phyloP scores from a whole-genome alignment of 30 jellyfish, hydroid and myxozoan genomes.

The Catostylus mosaicus region DNA sequence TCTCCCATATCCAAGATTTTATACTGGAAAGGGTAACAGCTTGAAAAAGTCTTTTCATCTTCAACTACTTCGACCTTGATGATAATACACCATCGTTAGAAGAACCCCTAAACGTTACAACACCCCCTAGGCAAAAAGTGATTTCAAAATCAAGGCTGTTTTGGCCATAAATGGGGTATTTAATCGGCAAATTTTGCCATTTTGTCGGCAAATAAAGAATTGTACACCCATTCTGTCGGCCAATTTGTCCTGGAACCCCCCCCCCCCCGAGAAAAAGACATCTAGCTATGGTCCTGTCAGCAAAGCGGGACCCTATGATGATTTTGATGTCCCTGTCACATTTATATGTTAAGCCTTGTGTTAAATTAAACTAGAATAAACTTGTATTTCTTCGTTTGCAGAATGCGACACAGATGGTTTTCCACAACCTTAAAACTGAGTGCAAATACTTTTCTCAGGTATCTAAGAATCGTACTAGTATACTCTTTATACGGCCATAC shows the following conservation, averaged over 20 bases:
- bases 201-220: not conserved
- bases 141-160: not conserved
- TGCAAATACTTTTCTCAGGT: conserved; percentile 2
- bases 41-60: not conserved
- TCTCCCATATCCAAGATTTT: not conserved
- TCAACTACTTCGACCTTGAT: not conserved
- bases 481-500: not conserved
- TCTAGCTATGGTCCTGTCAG: not conserved
- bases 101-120: not conserved
- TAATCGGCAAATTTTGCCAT: no score
- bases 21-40: not conserved
- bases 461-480: not conserved
- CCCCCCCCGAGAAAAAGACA: not conserved
- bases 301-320: not conserved
- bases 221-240: not conserved
- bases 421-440: not conserved
- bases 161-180: not conserved
- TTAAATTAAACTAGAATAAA: no score
- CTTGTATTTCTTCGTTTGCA: not conserved
- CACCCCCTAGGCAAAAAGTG: not conserved
- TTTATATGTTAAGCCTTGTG: no score
- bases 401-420: not conserved
- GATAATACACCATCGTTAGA: not conserved
- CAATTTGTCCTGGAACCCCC: not conserved
- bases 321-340: not conserved